Evolutionary conservation across 37 sponge, comb jelly and placozoan species (phyloP).

Genomic region (Corticium candelabrum): DNA sequence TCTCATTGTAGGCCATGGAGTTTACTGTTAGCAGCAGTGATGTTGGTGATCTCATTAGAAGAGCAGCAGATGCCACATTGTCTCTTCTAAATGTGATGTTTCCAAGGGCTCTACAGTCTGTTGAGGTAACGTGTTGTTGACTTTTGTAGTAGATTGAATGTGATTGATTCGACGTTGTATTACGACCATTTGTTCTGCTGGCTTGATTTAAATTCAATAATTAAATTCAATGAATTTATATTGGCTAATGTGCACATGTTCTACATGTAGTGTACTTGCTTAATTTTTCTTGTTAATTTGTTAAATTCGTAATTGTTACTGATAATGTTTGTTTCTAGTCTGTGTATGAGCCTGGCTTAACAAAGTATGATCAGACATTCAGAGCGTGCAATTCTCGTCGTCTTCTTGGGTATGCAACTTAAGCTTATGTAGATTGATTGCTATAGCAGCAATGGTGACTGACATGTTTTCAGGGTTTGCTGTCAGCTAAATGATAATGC

Average conservation of each 20-base stretch:
- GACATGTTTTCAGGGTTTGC: not conserved
- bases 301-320: no score
- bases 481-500: not conserved
- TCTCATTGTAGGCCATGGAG: not conserved
- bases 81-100: not conserved
- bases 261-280: no score
- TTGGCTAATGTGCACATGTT: no score
- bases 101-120: not conserved
- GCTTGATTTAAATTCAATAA: no score
- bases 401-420: not conserved
- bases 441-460: not conserved
- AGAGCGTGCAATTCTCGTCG: not conserved
- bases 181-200: no score
- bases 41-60: not conserved
- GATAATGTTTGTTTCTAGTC: no score
- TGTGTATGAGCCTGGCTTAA: not conserved
- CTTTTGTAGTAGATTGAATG: no score
- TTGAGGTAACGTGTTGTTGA: not conserved
- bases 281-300: no score
- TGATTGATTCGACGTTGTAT: not conserved
- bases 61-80: not conserved
- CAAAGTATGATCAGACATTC: not conserved
- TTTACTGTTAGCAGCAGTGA: not conserved
- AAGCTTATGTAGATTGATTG: not conserved
- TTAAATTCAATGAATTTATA: no score